Evolutionary conservation across 2,113 vertebrate species (phyloP), one percentile per base, ranked within the genome.

Genomic region (Cyprinodon tularosa): DNA sequence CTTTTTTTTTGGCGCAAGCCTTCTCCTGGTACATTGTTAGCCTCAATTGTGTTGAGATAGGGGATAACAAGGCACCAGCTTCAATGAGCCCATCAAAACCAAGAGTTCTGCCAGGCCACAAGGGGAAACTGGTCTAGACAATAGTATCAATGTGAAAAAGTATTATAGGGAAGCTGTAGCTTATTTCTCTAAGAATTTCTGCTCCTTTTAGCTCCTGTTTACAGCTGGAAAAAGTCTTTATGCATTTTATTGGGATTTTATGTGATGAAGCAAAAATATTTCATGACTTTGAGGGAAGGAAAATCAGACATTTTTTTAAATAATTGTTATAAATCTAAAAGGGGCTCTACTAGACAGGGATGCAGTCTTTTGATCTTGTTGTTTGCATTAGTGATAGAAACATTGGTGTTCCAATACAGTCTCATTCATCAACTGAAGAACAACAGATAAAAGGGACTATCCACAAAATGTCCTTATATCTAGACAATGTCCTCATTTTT

Each of bases 41-140:
- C 12, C 63, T 80, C 70, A 72, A 53, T 47, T 37, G 71, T 70
- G 76, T 81, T 57, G 75, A 90, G 82, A 84, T 82, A 83, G 88
- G 71, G 62, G 75, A 84, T 85, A 89, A 85, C 73, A 17, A 88
- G 83, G 70, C 68, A 45, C 69, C 4, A 22, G 77, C 78, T 87
- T 85, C 85, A 89, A 79, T 85, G 77, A 80, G 83, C 68, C 40
- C 82, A 81, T 88, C 84, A 82, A 78, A 80, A 83, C 38, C 17
- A 64, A 8, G n/a, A 77, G 81, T 71, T 79, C 84, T 82, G 66
- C 80, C 14, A 63, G 64, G 78, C 80, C 82, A 85, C 67, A 40
- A 59, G 85, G 86, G 79, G 72, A 84, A 83, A 74, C 66, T 37
- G 78, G 82, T 84, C 80, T 39, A 87, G 84, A 88, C 84, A 85